A percentile compares a stretch with the other conserved stretches of the same genome.
These are phyloP conservation scores for Chelonoidis abingdonii DNA, from an alignment of 2,113 vertebrate genomes.

Conservation along the genomic window DNA sequence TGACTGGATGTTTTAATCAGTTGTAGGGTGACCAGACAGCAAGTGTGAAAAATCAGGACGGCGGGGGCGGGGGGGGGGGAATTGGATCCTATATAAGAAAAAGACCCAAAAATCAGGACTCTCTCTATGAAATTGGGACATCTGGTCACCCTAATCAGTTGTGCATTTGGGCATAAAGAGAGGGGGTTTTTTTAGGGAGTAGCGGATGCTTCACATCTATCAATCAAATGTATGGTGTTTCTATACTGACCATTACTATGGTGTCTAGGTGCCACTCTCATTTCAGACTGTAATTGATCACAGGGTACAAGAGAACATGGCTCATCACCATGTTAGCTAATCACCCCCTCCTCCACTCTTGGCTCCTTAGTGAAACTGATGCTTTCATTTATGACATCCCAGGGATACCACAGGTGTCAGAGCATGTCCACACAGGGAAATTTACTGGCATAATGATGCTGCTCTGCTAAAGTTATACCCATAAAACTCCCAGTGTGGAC, in stretches of 20 bases:
- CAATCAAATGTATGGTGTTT: neutral
- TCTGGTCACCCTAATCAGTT: neutral
- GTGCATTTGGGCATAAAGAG: neutral
- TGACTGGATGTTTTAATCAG: neutral
- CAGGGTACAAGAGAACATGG: neutral
- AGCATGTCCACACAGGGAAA: neutral
- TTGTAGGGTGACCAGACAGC: too few species aligned
- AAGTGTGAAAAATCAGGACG: too few species aligned
- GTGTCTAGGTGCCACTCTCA: neutral
- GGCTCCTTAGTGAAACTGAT: neutral
- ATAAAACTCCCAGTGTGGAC: neutral
- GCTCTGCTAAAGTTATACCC: neutral
- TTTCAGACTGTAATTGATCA: neutral
- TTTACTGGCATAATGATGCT: neutral
- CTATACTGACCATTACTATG: neutral
- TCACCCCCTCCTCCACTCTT: neutral
- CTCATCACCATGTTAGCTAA: neutral
- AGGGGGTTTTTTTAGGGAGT: neutral
- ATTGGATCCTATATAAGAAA: too few species aligned
- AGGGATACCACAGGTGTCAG: neutral
- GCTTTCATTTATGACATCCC: neutral
- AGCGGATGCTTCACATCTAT: neutral
- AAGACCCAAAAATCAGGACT: too few species aligned
- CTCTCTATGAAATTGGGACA: too few species aligned
- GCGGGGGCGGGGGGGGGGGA: too few species aligned